Evolutionary conservation across 1,140 invertebrate species (phyloP), one percentile per base, ranked within the genome.

Genomic region (Hycleus cichorii): DNA sequence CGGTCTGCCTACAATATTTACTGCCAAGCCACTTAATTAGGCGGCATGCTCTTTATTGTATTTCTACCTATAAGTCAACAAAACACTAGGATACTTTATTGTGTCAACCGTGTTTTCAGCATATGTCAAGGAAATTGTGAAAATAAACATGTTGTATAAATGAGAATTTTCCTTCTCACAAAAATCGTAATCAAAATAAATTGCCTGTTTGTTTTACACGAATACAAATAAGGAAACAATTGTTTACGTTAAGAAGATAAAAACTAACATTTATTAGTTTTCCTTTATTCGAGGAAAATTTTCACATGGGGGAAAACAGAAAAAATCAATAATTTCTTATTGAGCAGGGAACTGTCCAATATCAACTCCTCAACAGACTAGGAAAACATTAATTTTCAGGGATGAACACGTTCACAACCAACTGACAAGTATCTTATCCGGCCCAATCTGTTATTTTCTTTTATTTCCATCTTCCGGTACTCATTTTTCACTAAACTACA

Each of bases 391-490:
- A 64, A 68, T 70, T 70, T 70, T 65, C 65, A 68, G 63, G 68
- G 68, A 70, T 70, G 65, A 70, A 65, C 66, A 59, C 58, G 58
- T 56, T 49, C 62, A 57, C 52, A 60, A 49, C 32, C 57, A 64
- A 58, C 68, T 70, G 68, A 70, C 68, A 70, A 68, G 60, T 64
- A 65, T 67, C 68, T 70, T 70, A 70, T 70, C 65, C 64, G 60
- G 50, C 54, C 63, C 67, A 68, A 69, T 69, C 64, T 67, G 62
- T 69, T 69, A 63, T 62, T 57, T 63, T 62, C 61, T 68, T 67
- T 69, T 62, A 56, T 63, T 60, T 59, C 60, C 27, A 48, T 59
- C 54, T 57, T 58, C 18, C 46, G 3, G 32, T 1, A 7, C 32
- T 2, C 7, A 32, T 32, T 18, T 18, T 18, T 18, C 18, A 18